phyloP scores from a whole-genome alignment of 2,113 vertebrate species.

The Ictidomys tridecemlineatus region DNA sequence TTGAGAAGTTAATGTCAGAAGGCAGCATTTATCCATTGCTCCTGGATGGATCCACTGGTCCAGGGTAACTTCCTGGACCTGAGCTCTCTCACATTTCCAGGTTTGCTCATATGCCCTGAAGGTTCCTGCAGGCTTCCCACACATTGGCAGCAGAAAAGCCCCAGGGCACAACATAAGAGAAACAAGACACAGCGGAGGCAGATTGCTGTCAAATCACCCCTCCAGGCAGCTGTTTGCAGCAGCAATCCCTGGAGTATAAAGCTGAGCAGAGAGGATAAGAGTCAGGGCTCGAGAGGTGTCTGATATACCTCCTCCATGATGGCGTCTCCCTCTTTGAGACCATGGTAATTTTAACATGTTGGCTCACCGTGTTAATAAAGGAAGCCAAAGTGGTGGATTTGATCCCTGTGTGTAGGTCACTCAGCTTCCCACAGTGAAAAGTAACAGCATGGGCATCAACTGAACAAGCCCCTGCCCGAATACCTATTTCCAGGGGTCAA shows the following conservation, averaged over 20 bases:
- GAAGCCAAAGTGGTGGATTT: neutral
- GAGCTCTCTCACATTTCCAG: neutral
- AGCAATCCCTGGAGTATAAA: neutral
- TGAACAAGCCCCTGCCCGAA: neutral
- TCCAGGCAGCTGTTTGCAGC: neutral
- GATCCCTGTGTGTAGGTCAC: neutral
- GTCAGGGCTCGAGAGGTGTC: neutral
- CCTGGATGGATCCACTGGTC: too few relatives aligned
- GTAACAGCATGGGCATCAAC: neutral
- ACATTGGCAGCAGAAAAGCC: neutral
- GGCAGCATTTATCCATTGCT: neutral
- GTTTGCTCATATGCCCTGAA: neutral
- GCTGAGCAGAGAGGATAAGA: neutral
- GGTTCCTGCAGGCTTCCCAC: neutral
- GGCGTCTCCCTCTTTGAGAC: neutral
- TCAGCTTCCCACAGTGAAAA: neutral
- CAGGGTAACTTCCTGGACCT: neutral
- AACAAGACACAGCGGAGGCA: neutral
- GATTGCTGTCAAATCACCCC: neutral
- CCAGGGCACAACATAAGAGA: neutral
- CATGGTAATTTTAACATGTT: neutral
- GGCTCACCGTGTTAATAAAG: neutral
- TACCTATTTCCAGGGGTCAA: neutral
- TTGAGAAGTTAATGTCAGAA: neutral
- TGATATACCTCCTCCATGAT: neutral